Base-by-base conservation (phyloP, 2,797 vertebrate species). In the Aeoliscus strigatus region DNA sequence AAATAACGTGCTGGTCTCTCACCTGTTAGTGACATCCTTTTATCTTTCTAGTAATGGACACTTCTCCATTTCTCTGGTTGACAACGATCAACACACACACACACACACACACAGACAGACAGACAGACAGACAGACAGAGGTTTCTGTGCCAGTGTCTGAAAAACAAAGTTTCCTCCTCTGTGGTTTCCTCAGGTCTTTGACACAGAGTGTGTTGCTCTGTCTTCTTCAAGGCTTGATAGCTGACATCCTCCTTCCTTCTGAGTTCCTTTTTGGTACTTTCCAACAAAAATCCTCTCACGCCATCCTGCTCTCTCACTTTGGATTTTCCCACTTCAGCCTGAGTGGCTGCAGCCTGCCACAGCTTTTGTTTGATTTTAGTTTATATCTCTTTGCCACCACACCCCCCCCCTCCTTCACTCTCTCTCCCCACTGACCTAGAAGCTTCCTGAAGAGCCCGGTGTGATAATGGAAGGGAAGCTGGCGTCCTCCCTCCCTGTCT, bases 1-100 rank as follows among this genome's bases (percentile, higher is more conserved):
- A 7, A 24, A 11, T 5, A 34, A 31, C 8, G 54, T 14, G 21
- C 26, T 27, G 1, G 8, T 34, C 30, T 25, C 73, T 84, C 73
- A 90, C 88, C 89, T 90, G 75, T 75, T 70, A 79, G 83, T 86
- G 80, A 83, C 88, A 90, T 90, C 82, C 86, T 89, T 89, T 86
- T 86, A 89, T 85, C 83, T 84, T 82, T 83, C 75, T 49, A 66
- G 71, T 70, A 77, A 78, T 39, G 73, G 71, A 73, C 80, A 80
- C 68, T 72, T 86, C 77, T 84, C 86, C 88, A 88, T 88, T 79
- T 82, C 82, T 81, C 69, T 78, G 60, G 60, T 68, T 73, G 76
- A 66, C 42, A 12, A 66, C 67, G 75, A 60, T 64, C 70, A 53
- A 30, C 27, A 17, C 14, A 13, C 63, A 75, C 80, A 71, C 73